Evolutionary conservation across 1,140 invertebrate genomes (phyloP), one percentile per base, ranked within the genome.

Genomic region (Bombus waltoni): DNA sequence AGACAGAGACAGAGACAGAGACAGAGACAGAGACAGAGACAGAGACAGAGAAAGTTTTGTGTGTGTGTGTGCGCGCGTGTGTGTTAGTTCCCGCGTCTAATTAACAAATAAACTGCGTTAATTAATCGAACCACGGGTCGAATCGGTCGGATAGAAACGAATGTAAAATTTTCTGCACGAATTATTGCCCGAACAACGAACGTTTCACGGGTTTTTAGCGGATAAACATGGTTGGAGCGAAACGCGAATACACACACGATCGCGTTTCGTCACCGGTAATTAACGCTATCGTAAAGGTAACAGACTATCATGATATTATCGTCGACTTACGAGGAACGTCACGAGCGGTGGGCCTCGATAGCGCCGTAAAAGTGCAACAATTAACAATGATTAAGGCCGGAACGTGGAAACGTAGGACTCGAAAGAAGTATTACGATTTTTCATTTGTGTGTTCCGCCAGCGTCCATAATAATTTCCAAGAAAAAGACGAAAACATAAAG

Each of bases 241-340:
- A 57, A 62, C 40, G 35, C 40, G n/a, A 35, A 38, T 40, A 35
- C 32, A 78, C n/a, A 66, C 70, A 35, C 53, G n/a, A 28, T 47
- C 3, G 32, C 18, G 32, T 70, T 85, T 44, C 83, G 83, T 85
- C 68, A 85, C 32, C 83, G 68, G 28, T 68, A 85, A 85, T 85
- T 80, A 80, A 80, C 40, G 77, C 57, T 85, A 80, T 85, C 77
- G 77, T 65, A 47, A 65, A 66, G 28, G 76, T 72, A 59, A n/a
- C 32, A n/a, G 53, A 68, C 28, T 85, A 80, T 80, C 68, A 59
- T 22, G 18, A 28, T 13, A 11, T 72, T 85, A 85, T 85, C 83
- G 42, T 15, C 5, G 53, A 62, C 44, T 72, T 28, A 53, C 66
- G 53, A 47, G 53, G 13, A 72, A 40, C 68, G 53, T 59, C 78